Evolutionary conservation across 2,113 vertebrate genomes (phyloP).

Genomic region (Menidia beryllina): DNA sequence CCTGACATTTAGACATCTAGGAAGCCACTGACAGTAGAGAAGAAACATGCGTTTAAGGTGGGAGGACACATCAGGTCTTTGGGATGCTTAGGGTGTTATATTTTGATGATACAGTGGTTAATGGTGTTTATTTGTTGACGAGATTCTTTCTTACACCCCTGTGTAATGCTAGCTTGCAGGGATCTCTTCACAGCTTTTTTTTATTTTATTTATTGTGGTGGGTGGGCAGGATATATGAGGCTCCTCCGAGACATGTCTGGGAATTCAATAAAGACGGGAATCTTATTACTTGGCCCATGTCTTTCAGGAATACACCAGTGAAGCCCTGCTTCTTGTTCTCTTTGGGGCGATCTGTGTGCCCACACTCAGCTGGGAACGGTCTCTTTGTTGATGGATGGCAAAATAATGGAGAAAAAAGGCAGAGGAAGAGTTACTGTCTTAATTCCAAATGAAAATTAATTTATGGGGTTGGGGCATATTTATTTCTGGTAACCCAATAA

Average conservation of each 20-base stretch:
- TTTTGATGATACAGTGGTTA: neutral
- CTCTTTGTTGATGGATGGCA: slow-evolving; percentile 28
- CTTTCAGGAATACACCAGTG: slow-evolving; percentile 31
- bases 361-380: slow-evolving; percentile 13
- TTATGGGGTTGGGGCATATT: neutral
- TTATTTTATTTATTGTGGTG: too few species aligned
- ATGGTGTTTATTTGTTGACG: neutral
- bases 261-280: slow-evolving; percentile 41
- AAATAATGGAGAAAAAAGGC: slow-evolving; percentile 15
- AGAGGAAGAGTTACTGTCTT: slow-evolving; percentile 3
- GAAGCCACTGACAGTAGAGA: too few species aligned
- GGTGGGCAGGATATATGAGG: slow-evolving; percentile 40
- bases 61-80: neutral
- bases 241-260: slow-evolving; percentile 31
- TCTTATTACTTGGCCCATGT: slow-evolving; percentile 32
- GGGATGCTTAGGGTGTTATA: neutral
- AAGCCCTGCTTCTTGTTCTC: slow-evolving; percentile 22
- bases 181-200: slow-evolving; percentile 13
- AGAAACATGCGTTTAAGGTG: too few species aligned
- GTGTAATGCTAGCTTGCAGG: neutral
- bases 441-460: slow-evolving; percentile 1
- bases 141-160: neutral
- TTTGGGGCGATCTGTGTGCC: slow-evolving; percentile 26
- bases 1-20: too few species aligned
- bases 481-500: slow-evolving; percentile 6